These are phyloP conservation scores for Synaphobranchus kaupii DNA, from an alignment of 2,797 vertebrate genomes.

Conservation along the genomic window DNA sequence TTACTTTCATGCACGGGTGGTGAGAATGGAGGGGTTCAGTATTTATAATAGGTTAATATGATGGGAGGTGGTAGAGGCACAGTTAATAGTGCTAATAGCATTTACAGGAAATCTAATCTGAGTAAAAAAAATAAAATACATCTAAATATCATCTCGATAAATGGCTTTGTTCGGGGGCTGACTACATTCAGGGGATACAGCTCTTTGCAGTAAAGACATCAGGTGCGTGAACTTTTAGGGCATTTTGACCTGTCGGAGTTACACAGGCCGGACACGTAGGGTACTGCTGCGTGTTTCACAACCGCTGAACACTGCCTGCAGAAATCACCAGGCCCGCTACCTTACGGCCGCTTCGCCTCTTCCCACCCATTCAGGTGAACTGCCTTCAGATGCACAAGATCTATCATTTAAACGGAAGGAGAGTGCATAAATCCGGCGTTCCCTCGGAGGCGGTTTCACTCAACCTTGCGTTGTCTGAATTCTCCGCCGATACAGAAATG, in stretches of 20 bases:
- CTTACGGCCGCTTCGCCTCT: background rate
- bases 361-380: background rate
- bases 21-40: constrained; percentile 1
- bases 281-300: background rate
- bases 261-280: background rate
- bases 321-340: constrained; percentile 4
- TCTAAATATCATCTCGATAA: background rate
- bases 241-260: background rate
- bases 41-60: constrained; percentile 7
- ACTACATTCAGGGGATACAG: background rate
- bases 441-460: background rate
- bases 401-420: background rate
- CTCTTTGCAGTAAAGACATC: background rate
- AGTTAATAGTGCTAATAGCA: constrained; percentile 11
- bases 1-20: background rate
- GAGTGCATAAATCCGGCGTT: background rate
- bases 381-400: background rate
- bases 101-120: constrained; percentile 7
- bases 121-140: background rate
- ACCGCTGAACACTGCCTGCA: background rate
- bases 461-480: background rate
- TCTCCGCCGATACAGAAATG: background rate
- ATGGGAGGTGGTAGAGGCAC: background rate
- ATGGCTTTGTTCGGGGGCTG: background rate
- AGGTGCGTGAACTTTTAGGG: background rate